These are phyloP conservation scores for Celastrina argiolus DNA, from an alignment of 2,888 invertebrate genomes.

Conservation along the genomic window DNA sequence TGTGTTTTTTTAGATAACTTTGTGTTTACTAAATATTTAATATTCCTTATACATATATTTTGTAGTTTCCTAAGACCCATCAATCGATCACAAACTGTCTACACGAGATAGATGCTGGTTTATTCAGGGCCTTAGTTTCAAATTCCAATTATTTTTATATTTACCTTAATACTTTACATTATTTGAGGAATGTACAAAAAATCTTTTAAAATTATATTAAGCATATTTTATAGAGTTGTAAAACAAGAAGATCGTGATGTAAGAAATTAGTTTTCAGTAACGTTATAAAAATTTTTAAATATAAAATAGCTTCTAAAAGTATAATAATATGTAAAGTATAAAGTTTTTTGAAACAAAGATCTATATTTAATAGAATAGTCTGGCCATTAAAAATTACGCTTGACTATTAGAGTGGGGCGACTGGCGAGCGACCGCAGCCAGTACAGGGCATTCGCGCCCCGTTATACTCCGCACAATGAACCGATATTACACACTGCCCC, in stretches of 20 bases:
- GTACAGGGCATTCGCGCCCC: neutral
- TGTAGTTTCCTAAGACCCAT: neutral
- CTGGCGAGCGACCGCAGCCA: neutral
- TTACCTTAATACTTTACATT: neutral
- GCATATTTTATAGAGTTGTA: no score
- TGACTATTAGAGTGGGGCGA: neutral
- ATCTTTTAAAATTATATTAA: no score
- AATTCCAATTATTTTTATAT: neutral
- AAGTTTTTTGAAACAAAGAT: no score
- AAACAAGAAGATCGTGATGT: no score
- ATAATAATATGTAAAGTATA: no score
- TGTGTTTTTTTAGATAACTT: no score
- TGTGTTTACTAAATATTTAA: neutral
- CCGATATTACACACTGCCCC: neutral
- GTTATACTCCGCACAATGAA: constrained; percentile 11
- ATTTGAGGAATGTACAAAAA: neutral
- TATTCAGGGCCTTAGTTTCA: neutral
- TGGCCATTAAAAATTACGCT: constrained; percentile 3
- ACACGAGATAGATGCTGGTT: neutral
- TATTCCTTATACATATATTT: neutral
- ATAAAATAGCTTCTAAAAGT: neutral
- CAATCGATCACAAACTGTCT: neutral
- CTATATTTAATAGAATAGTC: neutral
- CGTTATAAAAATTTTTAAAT: no score
- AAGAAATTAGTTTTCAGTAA: no score